phyloP scores from a whole-genome alignment of 2,888 invertebrate species.

The Pinctada fucata region DNA sequence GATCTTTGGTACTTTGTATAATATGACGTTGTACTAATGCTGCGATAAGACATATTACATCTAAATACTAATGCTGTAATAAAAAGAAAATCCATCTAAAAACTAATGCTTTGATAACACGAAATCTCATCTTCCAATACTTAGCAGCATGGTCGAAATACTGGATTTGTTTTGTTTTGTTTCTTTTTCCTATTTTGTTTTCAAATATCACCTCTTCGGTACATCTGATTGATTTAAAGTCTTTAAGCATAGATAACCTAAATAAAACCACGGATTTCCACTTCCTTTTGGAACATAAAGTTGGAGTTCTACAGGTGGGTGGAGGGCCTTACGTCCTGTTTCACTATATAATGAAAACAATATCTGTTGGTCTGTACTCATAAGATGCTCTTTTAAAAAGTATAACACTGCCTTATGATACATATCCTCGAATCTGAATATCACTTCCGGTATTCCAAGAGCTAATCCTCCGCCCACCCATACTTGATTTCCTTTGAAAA shows the following conservation, averaged over 20 bases:
- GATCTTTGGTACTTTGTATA: too few relatives aligned
- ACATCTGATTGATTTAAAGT: not conserved
- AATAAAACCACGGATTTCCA: constrained; percentile 35
- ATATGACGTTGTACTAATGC: too few relatives aligned
- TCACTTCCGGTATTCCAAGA: constrained; percentile 31
- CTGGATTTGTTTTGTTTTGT: too few relatives aligned
- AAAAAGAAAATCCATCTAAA: too few relatives aligned
- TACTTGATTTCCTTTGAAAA: constrained; percentile 10
- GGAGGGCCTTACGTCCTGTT: constrained; percentile 16
- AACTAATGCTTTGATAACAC: too few relatives aligned
- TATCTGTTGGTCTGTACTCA: constrained; percentile 52
- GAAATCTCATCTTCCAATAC: too few relatives aligned
- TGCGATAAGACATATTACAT: too few relatives aligned
- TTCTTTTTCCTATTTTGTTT: too few relatives aligned
- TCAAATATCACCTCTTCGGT: too few relatives aligned
- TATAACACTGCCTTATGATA: constrained; percentile 37
- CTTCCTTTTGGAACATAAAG: constrained; percentile 10
- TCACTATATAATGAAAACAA: constrained; percentile 37
- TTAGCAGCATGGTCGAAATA: too few relatives aligned
- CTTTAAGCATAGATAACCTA: constrained; percentile 25
- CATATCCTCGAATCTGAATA: constrained; percentile 31
- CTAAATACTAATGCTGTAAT: too few relatives aligned
- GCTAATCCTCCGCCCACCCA: constrained; percentile 51
- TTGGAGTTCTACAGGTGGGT: constrained; percentile 37
- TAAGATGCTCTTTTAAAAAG: constrained; percentile 40